These are phyloP conservation scores for Eledone cirrhosa DNA, from an alignment of 2,888 invertebrate species.

Conservation along the genomic window DNA sequence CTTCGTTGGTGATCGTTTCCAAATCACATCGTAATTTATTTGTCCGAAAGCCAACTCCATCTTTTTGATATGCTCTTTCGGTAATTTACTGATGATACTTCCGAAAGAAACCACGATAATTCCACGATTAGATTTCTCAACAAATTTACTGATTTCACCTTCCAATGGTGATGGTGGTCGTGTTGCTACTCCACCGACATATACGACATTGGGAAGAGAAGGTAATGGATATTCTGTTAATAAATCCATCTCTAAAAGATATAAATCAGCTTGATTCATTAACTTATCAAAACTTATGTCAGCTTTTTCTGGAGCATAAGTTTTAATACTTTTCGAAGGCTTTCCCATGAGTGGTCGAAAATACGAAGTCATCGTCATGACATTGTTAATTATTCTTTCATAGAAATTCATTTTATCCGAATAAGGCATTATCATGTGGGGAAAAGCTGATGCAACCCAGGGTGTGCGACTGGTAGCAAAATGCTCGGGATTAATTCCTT, in stretches of 20 bases:
- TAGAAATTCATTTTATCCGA: neutral
- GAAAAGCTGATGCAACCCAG: too few species aligned
- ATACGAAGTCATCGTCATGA: neutral
- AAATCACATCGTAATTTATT: neutral
- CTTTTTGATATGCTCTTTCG: slow-evolving; percentile 28
- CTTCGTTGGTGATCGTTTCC: slow-evolving; percentile 29
- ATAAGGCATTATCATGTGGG: neutral
- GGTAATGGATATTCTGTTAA: slow-evolving; percentile 35
- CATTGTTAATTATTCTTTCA: neutral
- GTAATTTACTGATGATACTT: slow-evolving; percentile 29
- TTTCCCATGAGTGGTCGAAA: neutral
- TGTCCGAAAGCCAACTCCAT: slow-evolving; percentile 35
- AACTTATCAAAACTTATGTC: slow-evolving; percentile 28
- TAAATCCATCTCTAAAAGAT: slow-evolving; percentile 34
- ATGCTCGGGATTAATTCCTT: too few species aligned
- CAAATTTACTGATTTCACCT: slow-evolving; percentile 32
- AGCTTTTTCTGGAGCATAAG: slow-evolving; percentile 33
- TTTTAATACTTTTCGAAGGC: slow-evolving; percentile 5
- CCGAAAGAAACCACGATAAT: slow-evolving; percentile 40
- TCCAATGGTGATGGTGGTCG: slow-evolving; percentile 32
- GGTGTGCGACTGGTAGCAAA: too few species aligned
- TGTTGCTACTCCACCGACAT: slow-evolving; percentile 36
- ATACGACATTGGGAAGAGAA: slow-evolving; percentile 34
- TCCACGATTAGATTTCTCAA: slow-evolving; percentile 32
- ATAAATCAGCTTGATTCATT: slow-evolving; percentile 34